Base-by-base conservation (phyloP, 2,797 vertebrate species). In the Peromyscus melanophrys region DNA sequence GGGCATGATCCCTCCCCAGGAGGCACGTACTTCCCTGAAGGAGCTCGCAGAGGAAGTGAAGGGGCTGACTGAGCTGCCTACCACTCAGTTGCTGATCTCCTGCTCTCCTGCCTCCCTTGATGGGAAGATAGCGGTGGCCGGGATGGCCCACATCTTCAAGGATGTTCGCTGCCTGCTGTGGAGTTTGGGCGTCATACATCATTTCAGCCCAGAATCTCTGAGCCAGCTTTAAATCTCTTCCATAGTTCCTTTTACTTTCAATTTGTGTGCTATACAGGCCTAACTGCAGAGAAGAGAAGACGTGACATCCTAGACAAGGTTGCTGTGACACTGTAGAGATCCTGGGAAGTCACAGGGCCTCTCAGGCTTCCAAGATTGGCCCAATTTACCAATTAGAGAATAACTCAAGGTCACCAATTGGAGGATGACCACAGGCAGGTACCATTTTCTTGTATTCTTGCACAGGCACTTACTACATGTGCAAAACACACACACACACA, bases 161-260 rank as follows among this genome's bases (percentile, higher is more conserved):
- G 90, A 57, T 10, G 34, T 14, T 21, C 61, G 67, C 95, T 96
- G 89, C 77, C 97, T 90, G 23, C 34, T 49, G 0, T 34, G 65
- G 29, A 40, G 49, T 40, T 34, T 89, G 89, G 95, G 90, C 65
- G 2, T 92, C 90, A 1, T 92, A 46, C 6, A 0, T 9, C 69
- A 55, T 95, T 93, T 98, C 96, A 12, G 52, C 87, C 95, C 34
- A n/a, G 92, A 76, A 43, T 98, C 98, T 98, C 83, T 98, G 97
- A 97, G 43, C 94, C 92, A 94, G 94, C 61, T n/a, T 93, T 25
- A 61, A 84, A 92, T 88, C 76, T 90, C 76, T 80, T 86, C 67
- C 61, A 0, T 11, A 57, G 92, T 97, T 96, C 91, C 17, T 96
- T 97, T 98, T 90, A 93, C 92, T 96, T 95, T 95, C 63, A 85